A percentile compares a stretch with the other conserved stretches of the same genome.
phyloP scores from a whole-genome alignment of 1,140 invertebrate species.

The Pantala flavescens region DNA sequence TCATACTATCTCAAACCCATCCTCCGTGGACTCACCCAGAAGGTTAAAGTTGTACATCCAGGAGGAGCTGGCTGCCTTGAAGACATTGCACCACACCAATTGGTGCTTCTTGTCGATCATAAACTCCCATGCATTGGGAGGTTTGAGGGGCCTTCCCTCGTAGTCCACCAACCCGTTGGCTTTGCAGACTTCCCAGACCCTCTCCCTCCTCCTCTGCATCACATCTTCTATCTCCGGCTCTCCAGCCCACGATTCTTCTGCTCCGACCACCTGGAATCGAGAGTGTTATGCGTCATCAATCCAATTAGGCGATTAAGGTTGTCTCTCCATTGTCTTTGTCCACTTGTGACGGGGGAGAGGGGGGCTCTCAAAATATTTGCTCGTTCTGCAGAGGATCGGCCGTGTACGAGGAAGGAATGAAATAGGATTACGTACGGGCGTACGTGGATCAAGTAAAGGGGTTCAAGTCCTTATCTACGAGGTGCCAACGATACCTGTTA shows the following conservation, averaged over 20 bases:
- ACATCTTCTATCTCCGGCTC: slow-evolving; percentile 16
- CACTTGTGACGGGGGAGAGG: no score
- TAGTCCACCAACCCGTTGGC: slow-evolving; percentile 10
- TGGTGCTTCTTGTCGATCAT: slow-evolving; percentile 24
- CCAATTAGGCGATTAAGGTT: no score
- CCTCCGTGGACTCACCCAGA: slow-evolving; percentile 41
- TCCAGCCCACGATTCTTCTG: not conserved
- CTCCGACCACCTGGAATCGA: not conserved
- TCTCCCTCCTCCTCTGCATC: slow-evolving; percentile 10
- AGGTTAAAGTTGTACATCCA: slow-evolving; percentile 86
- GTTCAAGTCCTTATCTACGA: no score
- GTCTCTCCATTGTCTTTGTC: no score
- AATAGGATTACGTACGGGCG: no score
- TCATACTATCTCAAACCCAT: no score
- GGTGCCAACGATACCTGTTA: no score
- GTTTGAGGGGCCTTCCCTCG: not conserved
- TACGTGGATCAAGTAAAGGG: no score
- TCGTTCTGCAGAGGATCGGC: no score
- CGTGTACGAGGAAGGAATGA: no score
- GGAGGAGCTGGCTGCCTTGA: slow-evolving; percentile 75
- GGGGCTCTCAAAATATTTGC: no score
- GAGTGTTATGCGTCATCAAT: no score
- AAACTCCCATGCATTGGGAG: slow-evolving; percentile 27
- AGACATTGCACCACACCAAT: slow-evolving; percentile 58
- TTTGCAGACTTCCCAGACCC: slow-evolving; percentile 16